Base-by-base conservation (phyloP, 2,888 invertebrate genomes). In the Ptilodon capucinus region DNA sequence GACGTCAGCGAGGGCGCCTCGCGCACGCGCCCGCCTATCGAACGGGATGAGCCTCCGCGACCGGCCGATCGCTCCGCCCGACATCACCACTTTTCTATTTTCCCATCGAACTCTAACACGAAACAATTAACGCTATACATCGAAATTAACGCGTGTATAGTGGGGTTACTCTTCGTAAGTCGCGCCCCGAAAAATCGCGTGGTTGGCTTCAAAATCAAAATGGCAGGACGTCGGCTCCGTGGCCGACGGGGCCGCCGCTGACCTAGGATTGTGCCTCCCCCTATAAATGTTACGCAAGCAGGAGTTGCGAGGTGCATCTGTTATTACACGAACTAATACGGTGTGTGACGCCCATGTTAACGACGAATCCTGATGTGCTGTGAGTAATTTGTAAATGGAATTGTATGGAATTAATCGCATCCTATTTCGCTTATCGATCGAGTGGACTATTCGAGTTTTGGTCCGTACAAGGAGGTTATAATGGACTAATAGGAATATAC, bases 271-370 rank as follows among this genome's bases (percentile, higher is more conserved):
- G 85, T 85, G 83, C 71, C 74, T 79, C 74, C 81, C 84, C 82
- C 84, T 88, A 85, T 88, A 88, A 86, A 89, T 89, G 89, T 86
- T 89, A 88, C 86, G 86, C 87, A 86, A 88, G 83, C 81, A 78
- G 71, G 79, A 74, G 76, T 78, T 75, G 71, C 74, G 73, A 79
- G 82, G 83, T 81, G 84, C 74, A 66, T 71, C 74, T 66, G 70
- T 74, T 71, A 65, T 67, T 64, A 61, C 61, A 66, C 67, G 76
- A 76, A 73, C 77, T 74, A 73, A 74, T 65, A 64, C 68, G 76
- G 76, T 77, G 81, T 75, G 76, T 64, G 69, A 74, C 67, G 75
- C 83, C 74, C 84, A 86, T 89, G 88, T 85, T n/a, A 79, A 86
- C 77, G 64, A 74, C 64, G 71, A 68, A 61, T 66, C 60, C 63